Conservation (phyloP, 2,888 invertebrate genomes). For the Lithodes maja region DNA sequence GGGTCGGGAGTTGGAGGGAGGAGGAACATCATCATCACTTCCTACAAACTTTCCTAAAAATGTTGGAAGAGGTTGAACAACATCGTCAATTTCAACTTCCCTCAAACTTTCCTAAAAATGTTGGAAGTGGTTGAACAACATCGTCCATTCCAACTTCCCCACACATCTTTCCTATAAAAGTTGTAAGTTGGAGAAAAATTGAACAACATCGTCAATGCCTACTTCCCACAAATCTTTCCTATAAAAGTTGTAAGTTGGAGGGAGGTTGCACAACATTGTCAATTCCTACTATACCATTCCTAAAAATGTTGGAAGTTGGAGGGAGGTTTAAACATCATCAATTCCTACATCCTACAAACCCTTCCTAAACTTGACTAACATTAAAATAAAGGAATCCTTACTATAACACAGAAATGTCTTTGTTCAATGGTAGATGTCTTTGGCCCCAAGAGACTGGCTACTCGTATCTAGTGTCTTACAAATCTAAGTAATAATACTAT, state of each 20-base stretch:
- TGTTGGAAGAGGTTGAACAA: no score
- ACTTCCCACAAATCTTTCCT: no score
- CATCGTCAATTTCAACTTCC: no score
- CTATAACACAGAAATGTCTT: conserved; percentile 14
- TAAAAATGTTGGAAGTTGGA: neutral
- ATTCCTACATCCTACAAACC: neutral
- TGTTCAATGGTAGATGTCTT: conserved; percentile 12
- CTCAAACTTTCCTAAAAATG: no score
- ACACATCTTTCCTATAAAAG: no score
- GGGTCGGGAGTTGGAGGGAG: conserved; percentile 20
- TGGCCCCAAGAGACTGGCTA: conserved; percentile 27
- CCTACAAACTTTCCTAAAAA: neutral
- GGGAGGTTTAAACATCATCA: conserved; percentile 34
- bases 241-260: no score
- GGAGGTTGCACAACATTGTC: no score
- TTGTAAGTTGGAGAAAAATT: no score
- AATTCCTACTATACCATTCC: no score
- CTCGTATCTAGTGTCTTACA: conserved; percentile 24
- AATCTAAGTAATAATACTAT: conserved; percentile 25
- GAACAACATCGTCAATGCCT: no score
- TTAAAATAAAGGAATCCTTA: conserved; percentile 26
- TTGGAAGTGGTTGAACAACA: no score
- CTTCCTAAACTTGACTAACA: neutral
- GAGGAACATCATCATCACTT: conserved; percentile 37
- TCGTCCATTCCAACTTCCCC: no score